A percentile compares a stretch with the other conserved stretches of the same genome.
These are phyloP conservation scores for Jaculus jaculus DNA, from an alignment of 2,113 vertebrate species.

Conservation along the genomic window DNA sequence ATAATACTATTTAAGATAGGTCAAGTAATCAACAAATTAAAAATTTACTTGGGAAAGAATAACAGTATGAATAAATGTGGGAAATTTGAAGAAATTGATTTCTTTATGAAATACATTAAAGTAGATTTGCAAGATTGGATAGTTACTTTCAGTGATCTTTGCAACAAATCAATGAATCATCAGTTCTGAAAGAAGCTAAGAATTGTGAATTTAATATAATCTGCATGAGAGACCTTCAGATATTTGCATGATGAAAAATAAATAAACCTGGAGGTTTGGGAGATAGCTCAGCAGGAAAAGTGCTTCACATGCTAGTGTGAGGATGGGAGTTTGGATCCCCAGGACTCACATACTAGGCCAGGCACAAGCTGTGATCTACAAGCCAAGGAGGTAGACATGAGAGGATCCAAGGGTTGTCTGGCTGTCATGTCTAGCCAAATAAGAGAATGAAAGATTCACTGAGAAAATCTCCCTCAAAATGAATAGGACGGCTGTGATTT, in stretches of 20 bases:
- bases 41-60: neutral
- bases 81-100: neutral
- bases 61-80: neutral
- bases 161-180: neutral
- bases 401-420: no score
- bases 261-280: neutral
- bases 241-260: neutral
- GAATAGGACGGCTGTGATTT: no score
- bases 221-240: neutral
- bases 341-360: no score
- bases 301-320: neutral
- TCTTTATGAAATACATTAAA: neutral
- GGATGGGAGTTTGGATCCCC: neutral
- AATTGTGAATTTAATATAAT: neutral
- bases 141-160: neutral
- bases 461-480: no score
- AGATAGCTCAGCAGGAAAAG: no score
- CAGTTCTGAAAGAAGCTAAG: neutral
- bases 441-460: no score
- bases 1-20: neutral
- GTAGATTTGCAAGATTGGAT: neutral
- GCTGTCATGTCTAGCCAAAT: no score
- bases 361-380: no score
- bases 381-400: no score
- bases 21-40: neutral